These are phyloP conservation scores for Peromyscus maniculatus DNA, from an alignment of 2,113 vertebrate species.

Conservation along the genomic window DNA sequence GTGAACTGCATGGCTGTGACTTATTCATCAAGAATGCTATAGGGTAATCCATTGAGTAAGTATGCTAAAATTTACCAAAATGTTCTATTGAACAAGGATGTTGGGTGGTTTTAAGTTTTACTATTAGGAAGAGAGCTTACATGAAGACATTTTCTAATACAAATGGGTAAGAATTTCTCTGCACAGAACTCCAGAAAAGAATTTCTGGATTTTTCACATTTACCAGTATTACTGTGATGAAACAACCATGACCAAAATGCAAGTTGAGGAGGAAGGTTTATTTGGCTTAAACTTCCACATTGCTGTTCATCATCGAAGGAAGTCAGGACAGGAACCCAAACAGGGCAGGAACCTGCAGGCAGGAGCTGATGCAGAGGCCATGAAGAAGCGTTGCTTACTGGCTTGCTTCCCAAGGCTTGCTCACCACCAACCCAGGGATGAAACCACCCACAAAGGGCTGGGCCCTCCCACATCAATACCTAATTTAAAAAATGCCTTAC, in stretches of 20 bases:
- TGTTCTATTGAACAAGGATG: not conserved
- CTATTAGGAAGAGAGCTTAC: not conserved
- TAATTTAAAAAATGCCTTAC: not conserved
- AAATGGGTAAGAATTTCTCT: constrained; percentile 47
- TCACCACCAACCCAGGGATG: not conserved
- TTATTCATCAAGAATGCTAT: not conserved
- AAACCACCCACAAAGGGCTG: not conserved
- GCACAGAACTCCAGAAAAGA: not conserved
- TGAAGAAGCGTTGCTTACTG: not conserved
- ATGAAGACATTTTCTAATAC: not conserved
- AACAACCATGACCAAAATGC: not conserved
- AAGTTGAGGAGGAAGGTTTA: not conserved
- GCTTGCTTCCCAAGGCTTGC: not conserved
- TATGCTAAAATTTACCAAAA: not conserved
- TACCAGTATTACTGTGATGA: not conserved
- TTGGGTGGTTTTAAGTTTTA: not conserved
- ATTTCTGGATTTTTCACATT: not conserved
- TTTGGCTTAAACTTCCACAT: not conserved
- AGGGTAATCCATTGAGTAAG: not conserved
- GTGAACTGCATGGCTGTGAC: not conserved
- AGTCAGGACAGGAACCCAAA: not conserved
- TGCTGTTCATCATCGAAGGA: not conserved
- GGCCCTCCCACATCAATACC: not conserved
- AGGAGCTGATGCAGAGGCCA: not conserved
- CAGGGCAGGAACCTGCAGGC: not conserved